Base-by-base conservation (phyloP, 2,113 vertebrate genomes). In the Malurus cyaneus region DNA sequence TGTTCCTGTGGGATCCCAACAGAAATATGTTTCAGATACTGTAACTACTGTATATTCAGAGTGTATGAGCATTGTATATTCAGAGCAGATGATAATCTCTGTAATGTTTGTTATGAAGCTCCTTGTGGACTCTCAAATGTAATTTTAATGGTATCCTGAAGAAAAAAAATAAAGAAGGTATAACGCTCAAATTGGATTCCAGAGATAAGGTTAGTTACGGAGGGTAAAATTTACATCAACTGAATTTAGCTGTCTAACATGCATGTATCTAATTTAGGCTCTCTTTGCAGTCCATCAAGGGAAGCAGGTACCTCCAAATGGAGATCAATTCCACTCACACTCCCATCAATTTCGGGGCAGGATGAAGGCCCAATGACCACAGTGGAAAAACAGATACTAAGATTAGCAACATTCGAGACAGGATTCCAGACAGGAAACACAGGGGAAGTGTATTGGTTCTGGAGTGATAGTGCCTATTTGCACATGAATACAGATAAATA, bases 1-100 rank as follows among this genome's bases (percentile, higher is more conserved):
- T 89, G 85, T 89, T 96, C 96, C 93, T 84, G 71, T 89, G 93
- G 88, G 91, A 96, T 46, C 49, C 44, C 67, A 94, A 91, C n/a
- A 86, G 89, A 96, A 96, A 88, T 36, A 88, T 61, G 52, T 84
- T 96, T 93, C 78, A 88, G 53, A 80, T 96, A 94, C 42, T 84
- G 64, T 76, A 90, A 64, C 88, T 94, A 83, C 88, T 88, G 88
- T 62, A 80, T 87, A 86, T 86, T 83, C 67, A 91, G 50, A 70
- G 6, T 62, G 31, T 74, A 66, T 54, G 31, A 95, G 46, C 67
- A 65, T 53, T 89, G 53, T 87, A 64, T 76, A 70, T 72, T 80
- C 84, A 95, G 50, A 82, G 50, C 31, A 93, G 83, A 79, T 67
- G 19, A 82, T 94, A 92, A 94, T 86, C 65, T 85, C 52, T 82